Percentiles rank a stretch among this genome's conserved stretches.
Evolutionary conservation across 2,797 vertebrate genomes (phyloP).

Genomic region (Erethizon dorsatum): DNA sequence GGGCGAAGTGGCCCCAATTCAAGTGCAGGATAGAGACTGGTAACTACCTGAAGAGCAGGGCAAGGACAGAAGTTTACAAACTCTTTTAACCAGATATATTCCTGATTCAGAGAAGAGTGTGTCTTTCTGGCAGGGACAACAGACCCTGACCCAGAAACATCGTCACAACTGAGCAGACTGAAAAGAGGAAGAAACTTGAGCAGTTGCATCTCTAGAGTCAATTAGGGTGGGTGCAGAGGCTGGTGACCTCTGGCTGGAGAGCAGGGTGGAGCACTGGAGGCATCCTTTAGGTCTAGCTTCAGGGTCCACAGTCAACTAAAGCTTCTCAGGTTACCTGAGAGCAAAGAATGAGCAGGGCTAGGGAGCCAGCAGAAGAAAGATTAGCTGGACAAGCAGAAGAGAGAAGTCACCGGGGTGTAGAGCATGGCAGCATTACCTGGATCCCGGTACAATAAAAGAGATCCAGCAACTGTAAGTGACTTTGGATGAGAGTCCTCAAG

Average conservation of each 20-base stretch:
- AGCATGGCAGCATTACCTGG: background rate
- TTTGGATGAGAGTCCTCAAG: background rate
- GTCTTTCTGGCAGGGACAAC: slow-evolving; percentile 56
- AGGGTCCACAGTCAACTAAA: background rate
- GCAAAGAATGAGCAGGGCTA: background rate
- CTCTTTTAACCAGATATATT: background rate
- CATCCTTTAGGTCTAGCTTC: background rate
- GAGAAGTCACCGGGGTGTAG: slow-evolving; percentile 1
- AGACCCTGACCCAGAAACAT: slow-evolving; percentile 50
- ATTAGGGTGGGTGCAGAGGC: background rate
- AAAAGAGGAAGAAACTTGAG: slow-evolving; percentile 24
- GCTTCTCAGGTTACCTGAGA: slow-evolving; percentile 37
- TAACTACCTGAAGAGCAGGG: background rate
- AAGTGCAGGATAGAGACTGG: background rate
- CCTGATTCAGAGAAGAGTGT: slow-evolving; percentile 32
- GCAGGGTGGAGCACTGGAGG: background rate
- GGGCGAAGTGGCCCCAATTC: slow-evolving; percentile 11
- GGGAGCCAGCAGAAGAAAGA: background rate
- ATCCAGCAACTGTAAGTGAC: slow-evolving; percentile 56
- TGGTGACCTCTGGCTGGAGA: slow-evolving; percentile 54
- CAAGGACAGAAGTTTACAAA: slow-evolving; percentile 23
- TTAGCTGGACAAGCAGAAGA: background rate
- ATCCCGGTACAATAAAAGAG: slow-evolving; percentile 40
- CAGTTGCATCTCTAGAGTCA: background rate
- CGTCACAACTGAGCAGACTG: slow-evolving; percentile 63